Base-by-base conservation (phyloP, 1,140 invertebrate genomes). In the Macrosteles quadrilineatus region DNA sequence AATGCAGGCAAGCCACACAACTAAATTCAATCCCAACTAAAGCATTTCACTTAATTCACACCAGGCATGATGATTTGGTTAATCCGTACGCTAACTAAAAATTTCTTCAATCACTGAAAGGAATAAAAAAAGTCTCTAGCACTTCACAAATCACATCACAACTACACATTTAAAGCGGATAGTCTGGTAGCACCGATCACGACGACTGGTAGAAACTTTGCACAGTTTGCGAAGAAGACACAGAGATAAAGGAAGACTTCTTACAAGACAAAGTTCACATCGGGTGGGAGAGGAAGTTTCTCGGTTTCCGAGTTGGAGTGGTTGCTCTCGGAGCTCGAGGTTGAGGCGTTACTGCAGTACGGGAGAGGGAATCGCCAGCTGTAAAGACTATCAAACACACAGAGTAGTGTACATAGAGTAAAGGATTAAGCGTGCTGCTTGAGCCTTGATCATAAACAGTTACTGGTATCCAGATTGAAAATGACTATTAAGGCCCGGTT, bases 281-380 rank as follows among this genome's bases (percentile, higher is more conserved):
- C 87, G 76, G 68, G 55, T 30, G 88, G 88, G 79, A 87, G 86
- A 75, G 88, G 88, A 82, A 90, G 82, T 80, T 88, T 88, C 81
- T 91, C 85, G 86, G 90, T 79, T 87, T 90, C 84, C 84, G 87
- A 82, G 83, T 86, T 83, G 85, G 88, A 79, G 83, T 87, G 88
- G 91, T 92, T 85, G 83, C 85, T 83, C 85, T 82, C 84, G 83
- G 84, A 70, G 30, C 64, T 71, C 55, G 72, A 62, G 23, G 71
- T 45, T 19, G 70, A 71, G 66, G 71, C 75, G 81, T 91, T 90
- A 84, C 88, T 90, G 88, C 91, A 93, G 92, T 93, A 92, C 87
- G 91, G 91, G 87, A 92, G 90, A 85, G 91, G 91, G 87, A 93
- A 93, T 85, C 91, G 90, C 91, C 91, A 93, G 90, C 91, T 90